phyloP scores from a whole-genome alignment of 2,797 vertebrate species.

The Cyprinodon diabolis region DNA sequence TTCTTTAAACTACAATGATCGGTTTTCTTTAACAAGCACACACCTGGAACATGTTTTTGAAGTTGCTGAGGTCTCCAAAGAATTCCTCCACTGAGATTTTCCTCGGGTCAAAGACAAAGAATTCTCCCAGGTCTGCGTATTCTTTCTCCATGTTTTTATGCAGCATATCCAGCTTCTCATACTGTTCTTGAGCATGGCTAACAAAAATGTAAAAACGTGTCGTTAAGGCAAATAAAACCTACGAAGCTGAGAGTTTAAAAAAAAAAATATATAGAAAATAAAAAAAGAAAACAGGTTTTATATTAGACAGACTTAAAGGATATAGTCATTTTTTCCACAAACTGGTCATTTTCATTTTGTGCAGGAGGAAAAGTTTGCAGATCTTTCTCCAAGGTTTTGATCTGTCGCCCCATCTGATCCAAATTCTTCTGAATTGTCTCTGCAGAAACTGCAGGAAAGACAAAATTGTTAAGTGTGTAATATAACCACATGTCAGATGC shows the following conservation, averaged over 20 bases:
- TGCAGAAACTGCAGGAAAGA: conserved; percentile 79
- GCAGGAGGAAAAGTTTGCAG: conserved; percentile 83
- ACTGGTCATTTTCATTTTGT: conserved; percentile 84
- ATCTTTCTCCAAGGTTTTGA: conserved; percentile 80
- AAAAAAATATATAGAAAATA: neutral
- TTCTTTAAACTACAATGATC: neutral
- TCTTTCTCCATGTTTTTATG: conserved; percentile 89
- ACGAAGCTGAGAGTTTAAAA: neutral
- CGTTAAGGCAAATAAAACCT: conserved; percentile 75
- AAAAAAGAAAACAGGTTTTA: neutral
- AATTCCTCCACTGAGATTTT: conserved; percentile 86
- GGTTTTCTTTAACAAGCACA: conserved; percentile 16
- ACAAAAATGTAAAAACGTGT: conserved; percentile 80
- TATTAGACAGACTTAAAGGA: conserved; percentile 68
- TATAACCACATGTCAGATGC: neutral
- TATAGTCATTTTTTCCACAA: conserved; percentile 87
- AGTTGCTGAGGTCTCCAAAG: conserved; percentile 87
- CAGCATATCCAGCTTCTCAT: conserved; percentile 86
- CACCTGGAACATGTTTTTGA: conserved; percentile 90
- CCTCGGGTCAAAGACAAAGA: conserved; percentile 85
- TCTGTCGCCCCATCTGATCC: conserved; percentile 85
- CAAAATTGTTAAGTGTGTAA: neutral
- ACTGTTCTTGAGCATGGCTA: conserved; percentile 79
- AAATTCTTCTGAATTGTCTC: conserved; percentile 88
- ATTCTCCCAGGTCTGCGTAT: conserved; percentile 80